These are phyloP conservation scores for Nebria salina DNA, from an alignment of 2,888 invertebrate genomes.

Conservation along the genomic window DNA sequence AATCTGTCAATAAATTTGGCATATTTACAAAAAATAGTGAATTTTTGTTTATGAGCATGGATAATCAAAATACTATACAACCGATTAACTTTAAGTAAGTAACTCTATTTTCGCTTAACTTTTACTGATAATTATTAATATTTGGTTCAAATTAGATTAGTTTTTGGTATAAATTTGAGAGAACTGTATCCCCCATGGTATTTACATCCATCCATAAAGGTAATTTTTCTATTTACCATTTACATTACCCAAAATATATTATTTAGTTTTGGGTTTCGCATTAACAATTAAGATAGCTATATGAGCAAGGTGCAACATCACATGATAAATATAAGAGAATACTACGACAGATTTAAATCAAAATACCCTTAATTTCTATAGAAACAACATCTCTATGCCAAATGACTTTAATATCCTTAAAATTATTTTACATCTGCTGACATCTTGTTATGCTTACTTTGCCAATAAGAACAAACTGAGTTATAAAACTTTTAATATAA, in stretches of 20 bases:
- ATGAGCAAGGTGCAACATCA: no score
- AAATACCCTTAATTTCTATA: no score
- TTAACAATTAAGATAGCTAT: no score
- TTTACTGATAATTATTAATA: constrained; percentile 48
- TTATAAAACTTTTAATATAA: not conserved
- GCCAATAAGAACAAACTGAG: no score
- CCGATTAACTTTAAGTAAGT: not conserved
- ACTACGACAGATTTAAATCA: no score
- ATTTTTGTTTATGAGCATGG: not conserved
- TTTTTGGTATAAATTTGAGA: constrained; percentile 51
- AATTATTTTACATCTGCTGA: no score
- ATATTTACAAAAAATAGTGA: not conserved
- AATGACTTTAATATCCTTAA: no score
- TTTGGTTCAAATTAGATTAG: constrained; percentile 42
- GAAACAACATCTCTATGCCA: no score
- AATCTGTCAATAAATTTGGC: not conserved
- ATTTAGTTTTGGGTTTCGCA: not conserved
- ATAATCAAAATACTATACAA: not conserved
- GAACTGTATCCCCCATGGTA: constrained; percentile 50
- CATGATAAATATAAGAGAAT: no score
- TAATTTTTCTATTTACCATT: constrained; percentile 17
- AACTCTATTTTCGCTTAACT: constrained; percentile 32
- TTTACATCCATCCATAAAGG: constrained; percentile 50
- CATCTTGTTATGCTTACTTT: no score
- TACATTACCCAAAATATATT: constrained; percentile 3